Percentiles rank a stretch among this genome's conserved stretches.
phyloP scores from a whole-genome alignment of 2,888 invertebrate genomes.

The Cosmia pyralina region DNA sequence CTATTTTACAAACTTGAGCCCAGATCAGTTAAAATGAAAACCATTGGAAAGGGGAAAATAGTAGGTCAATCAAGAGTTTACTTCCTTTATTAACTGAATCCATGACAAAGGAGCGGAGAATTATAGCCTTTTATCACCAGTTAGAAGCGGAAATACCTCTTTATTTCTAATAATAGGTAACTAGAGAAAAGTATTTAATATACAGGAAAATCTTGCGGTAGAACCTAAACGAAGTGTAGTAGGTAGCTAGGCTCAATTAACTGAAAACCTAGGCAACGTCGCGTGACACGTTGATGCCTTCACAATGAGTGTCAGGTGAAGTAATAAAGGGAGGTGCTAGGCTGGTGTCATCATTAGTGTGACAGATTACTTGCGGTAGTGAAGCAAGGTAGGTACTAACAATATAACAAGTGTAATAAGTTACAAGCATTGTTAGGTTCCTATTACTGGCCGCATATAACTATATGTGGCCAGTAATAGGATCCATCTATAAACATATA shows the following conservation, averaged over 20 bases:
- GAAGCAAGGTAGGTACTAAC: neutral
- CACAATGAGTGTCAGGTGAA: neutral
- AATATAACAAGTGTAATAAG: neutral
- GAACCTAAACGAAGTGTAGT: neutral
- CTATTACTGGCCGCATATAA: neutral
- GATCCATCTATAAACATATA: no score
- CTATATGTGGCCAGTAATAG: no score
- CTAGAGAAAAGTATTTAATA: neutral
- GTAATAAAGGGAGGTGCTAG: neutral
- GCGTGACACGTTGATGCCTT: neutral
- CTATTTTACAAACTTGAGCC: neutral
- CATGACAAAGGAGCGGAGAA: neutral
- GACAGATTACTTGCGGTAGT: slow-evolving; percentile 7
- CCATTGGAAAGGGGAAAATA: slow-evolving; percentile 9
- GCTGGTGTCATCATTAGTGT: slow-evolving; percentile 4
- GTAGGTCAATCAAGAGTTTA: neutral
- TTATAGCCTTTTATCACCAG: neutral
- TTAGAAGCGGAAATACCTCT: neutral
- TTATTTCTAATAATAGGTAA: neutral
- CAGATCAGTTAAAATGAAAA: neutral
- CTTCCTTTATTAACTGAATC: slow-evolving; percentile 3
- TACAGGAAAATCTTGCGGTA: no score
- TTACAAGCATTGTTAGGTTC: neutral
- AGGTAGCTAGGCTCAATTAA: neutral
- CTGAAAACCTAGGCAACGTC: neutral